Percentiles rank a stretch among this genome's conserved stretches.
Evolutionary conservation across 1,140 invertebrate genomes (phyloP).

Genomic region (Drosophila nigromelanica): DNA sequence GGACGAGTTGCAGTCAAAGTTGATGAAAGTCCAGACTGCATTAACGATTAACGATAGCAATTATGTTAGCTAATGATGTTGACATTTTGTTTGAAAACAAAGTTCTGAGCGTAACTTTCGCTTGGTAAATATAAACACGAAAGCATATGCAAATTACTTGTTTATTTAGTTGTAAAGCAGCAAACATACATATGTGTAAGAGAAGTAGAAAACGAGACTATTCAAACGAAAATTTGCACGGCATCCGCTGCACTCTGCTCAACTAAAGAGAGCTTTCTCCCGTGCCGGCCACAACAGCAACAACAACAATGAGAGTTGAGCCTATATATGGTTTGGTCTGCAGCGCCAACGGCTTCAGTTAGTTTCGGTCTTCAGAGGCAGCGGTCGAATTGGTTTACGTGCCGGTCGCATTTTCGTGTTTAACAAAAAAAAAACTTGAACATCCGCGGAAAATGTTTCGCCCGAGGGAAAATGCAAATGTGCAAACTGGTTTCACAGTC

Average conservation of each 20-base stretch:
- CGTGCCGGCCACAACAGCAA: constrained; percentile 1
- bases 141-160: background rate
- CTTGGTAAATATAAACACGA: background rate
- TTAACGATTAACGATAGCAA: background rate
- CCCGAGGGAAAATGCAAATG: constrained; percentile 67
- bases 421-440: constrained; percentile 12
- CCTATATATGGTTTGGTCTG: constrained; percentile 60
- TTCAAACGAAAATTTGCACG: background rate
- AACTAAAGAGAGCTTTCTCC: constrained; percentile 39
- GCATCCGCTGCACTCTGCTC: background rate
- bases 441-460: constrained; percentile 62
- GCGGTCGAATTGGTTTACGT: constrained; percentile 8
- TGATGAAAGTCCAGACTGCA: background rate
- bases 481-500: constrained; percentile 76
- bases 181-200: background rate
- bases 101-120: constrained; percentile 3
- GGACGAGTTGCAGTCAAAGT: background rate
- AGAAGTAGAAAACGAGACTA: background rate
- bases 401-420: constrained; percentile 26
- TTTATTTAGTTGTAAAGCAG: constrained; percentile 1
- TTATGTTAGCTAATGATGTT: constrained; percentile 1
- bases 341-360: constrained; percentile 61
- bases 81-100: background rate
- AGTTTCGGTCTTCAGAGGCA: constrained; percentile 40
- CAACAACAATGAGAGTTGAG: constrained; percentile 25